phyloP scores from a whole-genome alignment of 1,140 invertebrate genomes.

The Phymastichus coffea region DNA sequence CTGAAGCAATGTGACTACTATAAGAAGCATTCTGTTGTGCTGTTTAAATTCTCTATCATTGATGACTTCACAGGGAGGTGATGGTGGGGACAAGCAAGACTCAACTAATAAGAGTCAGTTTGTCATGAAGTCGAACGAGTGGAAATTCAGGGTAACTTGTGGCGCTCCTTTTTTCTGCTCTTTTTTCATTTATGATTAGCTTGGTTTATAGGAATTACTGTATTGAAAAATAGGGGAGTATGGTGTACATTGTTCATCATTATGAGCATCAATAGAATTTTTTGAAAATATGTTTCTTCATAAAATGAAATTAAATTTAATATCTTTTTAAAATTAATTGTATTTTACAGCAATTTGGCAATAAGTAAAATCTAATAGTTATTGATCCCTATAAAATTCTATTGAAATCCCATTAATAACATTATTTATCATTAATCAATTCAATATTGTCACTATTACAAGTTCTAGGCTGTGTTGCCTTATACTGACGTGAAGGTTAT shows the following conservation, averaged over 20 bases:
- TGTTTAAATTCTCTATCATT: conserved; percentile 42
- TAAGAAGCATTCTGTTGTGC: conserved; percentile 5
- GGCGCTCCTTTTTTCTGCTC: conserved; percentile 45
- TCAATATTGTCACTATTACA: too few relatives aligned
- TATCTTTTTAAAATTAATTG: too few relatives aligned
- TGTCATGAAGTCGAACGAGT: conserved; percentile 71
- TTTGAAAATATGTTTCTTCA: conserved; percentile 6
- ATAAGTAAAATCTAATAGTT: too few relatives aligned
- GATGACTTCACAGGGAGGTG: conserved; percentile 58
- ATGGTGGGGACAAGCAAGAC: conserved; percentile 57
- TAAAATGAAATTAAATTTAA: too few relatives aligned
- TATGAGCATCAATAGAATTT: neutral
- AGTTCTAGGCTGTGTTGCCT: neutral
- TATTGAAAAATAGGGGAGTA: neutral
- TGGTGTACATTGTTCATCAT: neutral
- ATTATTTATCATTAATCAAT: too few relatives aligned
- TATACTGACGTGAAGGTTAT: conserved; percentile 43
- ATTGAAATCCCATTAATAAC: too few relatives aligned
- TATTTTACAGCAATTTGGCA: neutral
- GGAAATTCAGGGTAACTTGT: conserved; percentile 76
- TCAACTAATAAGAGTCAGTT: conserved; percentile 55
- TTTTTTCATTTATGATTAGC: conserved; percentile 38
- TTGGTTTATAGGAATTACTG: conserved; percentile 23
- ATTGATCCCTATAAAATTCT: too few relatives aligned
- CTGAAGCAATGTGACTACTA: neutral